Conservation (phyloP, 2,888 invertebrate species). For the Melanophora roralis region DNA sequence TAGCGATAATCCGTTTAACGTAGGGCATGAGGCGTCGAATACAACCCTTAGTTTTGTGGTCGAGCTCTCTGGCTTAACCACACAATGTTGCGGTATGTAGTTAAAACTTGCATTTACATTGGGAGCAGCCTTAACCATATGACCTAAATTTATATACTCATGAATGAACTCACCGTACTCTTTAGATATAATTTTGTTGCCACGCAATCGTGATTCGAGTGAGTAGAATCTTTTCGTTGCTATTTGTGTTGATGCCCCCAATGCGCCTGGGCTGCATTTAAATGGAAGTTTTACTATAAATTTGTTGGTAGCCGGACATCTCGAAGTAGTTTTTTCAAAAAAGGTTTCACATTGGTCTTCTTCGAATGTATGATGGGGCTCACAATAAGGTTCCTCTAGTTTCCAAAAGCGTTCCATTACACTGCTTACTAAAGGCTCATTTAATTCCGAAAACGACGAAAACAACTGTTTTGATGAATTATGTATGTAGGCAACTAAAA, state of each 20-base stretch:
- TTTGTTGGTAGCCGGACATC: constrained; percentile 6
- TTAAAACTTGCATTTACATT: constrained; percentile 8
- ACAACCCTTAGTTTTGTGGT: constrained; percentile 51
- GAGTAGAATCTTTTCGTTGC: constrained; percentile 14
- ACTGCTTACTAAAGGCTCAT: neutral
- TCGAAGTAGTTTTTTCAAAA: constrained; percentile 13
- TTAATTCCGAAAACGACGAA: neutral
- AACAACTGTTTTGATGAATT: neutral
- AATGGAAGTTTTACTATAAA: constrained; percentile 39
- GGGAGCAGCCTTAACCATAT: constrained; percentile 1
- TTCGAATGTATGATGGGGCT: neutral
- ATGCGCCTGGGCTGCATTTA: constrained; percentile 4
- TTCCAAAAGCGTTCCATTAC: constrained; percentile 33
- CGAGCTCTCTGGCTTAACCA: constrained; percentile 36
- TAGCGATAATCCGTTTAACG: constrained; percentile 26
- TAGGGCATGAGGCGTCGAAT: constrained; percentile 12
- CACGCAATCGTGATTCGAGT: constrained; percentile 8
- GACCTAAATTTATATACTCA: constrained; percentile 24
- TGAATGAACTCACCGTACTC: constrained; percentile 34
- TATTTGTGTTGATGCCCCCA: constrained; percentile 36
- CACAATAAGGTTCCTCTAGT: constrained; percentile 14
- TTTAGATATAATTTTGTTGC: neutral
- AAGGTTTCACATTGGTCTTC: constrained; percentile 33
- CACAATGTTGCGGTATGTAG: constrained; percentile 49
- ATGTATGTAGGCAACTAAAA: neutral